phyloP scores from a whole-genome alignment of 2,888 invertebrate species.

The Onthophagus sagittarius region DNA sequence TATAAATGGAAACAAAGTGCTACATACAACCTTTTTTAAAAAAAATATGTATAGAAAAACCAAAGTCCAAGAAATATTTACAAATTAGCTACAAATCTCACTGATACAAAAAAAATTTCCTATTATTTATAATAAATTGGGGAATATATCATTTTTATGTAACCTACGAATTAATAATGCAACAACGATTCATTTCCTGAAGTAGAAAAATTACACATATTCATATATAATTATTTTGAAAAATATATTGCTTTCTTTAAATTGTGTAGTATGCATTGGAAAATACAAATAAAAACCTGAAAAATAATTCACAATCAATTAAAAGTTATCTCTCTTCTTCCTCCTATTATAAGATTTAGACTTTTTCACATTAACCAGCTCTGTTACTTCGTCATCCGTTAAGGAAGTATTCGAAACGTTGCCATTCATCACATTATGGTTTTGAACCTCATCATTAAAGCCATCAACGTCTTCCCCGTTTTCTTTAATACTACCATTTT shows the following conservation, averaged over 20 bases:
- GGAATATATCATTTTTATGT: neutral
- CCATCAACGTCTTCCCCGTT: neutral
- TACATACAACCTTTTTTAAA: neutral
- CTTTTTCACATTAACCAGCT: slow-evolving; percentile 1
- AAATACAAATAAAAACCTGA: neutral
- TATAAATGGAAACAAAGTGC: neutral
- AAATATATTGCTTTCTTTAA: slow-evolving; percentile 14
- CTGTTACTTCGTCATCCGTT: slow-evolving; percentile 26
- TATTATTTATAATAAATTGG: neutral
- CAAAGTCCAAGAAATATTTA: neutral
- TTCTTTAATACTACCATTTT: neutral
- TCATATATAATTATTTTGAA: neutral
- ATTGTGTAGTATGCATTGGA: neutral
- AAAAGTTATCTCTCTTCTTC: slow-evolving; percentile 16
- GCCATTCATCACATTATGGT: slow-evolving; percentile 3
- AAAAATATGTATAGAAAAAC: neutral
- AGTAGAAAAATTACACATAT: slow-evolving; percentile 2
- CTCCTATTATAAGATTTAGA: slow-evolving; percentile 17
- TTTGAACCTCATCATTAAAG: neutral
- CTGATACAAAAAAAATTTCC: neutral
- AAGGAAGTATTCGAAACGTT: slow-evolving; percentile 25
- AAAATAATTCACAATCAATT: slow-evolving; percentile 8
- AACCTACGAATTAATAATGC: neutral
- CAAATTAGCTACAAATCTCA: neutral
- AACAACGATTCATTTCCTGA: neutral